These are phyloP conservation scores for Scrobipalpa atriplicella DNA, from an alignment of 2,888 invertebrate species.

Conservation along the genomic window DNA sequence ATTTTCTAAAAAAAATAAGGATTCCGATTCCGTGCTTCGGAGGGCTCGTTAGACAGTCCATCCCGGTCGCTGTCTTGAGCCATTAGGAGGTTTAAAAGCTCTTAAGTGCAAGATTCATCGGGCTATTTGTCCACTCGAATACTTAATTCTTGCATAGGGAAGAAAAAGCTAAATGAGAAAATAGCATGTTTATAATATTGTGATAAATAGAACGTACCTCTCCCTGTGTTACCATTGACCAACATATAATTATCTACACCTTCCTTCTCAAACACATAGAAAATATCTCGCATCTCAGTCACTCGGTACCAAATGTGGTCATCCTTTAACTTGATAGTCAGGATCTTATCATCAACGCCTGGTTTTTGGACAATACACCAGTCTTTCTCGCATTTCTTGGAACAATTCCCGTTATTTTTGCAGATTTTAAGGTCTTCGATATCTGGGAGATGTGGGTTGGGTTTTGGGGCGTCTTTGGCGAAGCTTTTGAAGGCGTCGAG, in stretches of 20 bases:
- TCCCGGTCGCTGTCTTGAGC: too few relatives aligned
- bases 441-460: slow-evolving; percentile 39
- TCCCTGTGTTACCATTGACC: slow-evolving; percentile 88
- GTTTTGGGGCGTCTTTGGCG: slow-evolving; percentile 67
- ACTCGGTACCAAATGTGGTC: slow-evolving; percentile 80
- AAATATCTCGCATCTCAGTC: slow-evolving; percentile 71
- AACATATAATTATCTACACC: slow-evolving; percentile 80
- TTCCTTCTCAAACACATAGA: slow-evolving; percentile 71
- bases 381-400: slow-evolving; percentile 39
- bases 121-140: too few relatives aligned
- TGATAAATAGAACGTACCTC: slow-evolving; percentile 70
- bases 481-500: slow-evolving; percentile 84
- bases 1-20: too few relatives aligned
- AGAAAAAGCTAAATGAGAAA: too few relatives aligned
- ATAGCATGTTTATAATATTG: neutral
- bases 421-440: slow-evolving; percentile 55
- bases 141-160: too few relatives aligned
- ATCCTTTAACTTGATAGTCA: slow-evolving; percentile 60
- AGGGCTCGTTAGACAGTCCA: too few relatives aligned
- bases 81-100: too few relatives aligned
- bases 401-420: slow-evolving; percentile 38
- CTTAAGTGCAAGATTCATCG: too few relatives aligned
- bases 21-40: too few relatives aligned
- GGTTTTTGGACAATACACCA: slow-evolving; percentile 50
- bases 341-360: slow-evolving; percentile 45